These are phyloP conservation scores for Diadromus collaris DNA, from an alignment of 2,888 invertebrate species.

Conservation along the genomic window DNA sequence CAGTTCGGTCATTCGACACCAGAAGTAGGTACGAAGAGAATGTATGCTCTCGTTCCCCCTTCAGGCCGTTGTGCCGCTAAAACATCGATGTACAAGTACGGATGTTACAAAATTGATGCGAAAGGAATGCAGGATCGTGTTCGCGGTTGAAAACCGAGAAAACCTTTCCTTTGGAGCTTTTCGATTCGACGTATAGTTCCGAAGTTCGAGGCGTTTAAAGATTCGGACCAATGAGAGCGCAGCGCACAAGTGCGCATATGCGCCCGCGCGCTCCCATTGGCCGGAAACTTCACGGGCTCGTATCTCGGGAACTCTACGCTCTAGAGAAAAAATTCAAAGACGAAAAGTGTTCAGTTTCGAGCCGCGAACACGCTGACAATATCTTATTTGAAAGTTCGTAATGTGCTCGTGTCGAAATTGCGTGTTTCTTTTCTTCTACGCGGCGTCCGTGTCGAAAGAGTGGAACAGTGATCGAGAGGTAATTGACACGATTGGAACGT, in stretches of 20 bases:
- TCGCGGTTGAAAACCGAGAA: neutral
- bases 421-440: neutral
- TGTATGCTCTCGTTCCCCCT: neutral
- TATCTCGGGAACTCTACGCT: neutral
- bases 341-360: neutral
- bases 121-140: neutral
- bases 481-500: conserved; percentile 19
- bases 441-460: conserved; percentile 2
- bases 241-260: neutral
- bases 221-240: neutral
- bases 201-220: neutral
- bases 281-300: neutral
- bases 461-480: conserved; percentile 4
- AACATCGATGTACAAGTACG: neutral
- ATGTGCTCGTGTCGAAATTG: neutral
- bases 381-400: neutral
- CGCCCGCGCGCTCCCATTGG: neutral
- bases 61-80: neutral
- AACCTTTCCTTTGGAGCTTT: neutral
- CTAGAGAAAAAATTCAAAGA: neutral
- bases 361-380: neutral
- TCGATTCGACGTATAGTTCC: neutral
- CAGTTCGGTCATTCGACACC: neutral
- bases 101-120: neutral
- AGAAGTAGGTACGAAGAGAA: neutral